Evolutionary conservation across 2,113 vertebrate genomes (phyloP).

Genomic region (Thunnus maccoyii): DNA sequence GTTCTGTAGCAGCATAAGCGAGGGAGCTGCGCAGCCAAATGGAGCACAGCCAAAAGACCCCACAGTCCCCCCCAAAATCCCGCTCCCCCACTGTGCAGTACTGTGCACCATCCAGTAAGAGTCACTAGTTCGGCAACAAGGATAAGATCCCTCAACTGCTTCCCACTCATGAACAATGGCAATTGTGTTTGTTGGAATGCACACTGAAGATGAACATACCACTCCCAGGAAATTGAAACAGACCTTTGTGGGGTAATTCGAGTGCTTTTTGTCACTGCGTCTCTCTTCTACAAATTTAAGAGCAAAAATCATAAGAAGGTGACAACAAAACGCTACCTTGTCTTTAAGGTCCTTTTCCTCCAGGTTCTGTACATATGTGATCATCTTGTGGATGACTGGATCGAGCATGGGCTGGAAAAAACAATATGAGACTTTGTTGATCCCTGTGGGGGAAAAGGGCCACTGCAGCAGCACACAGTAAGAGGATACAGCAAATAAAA

Average conservation of each 20-base stretch:
- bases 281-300: background rate
- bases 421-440: constrained; percentile 24
- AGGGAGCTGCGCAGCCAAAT: too few relatives aligned
- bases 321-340: constrained; percentile 85
- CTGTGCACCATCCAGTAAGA: too few relatives aligned
- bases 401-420: constrained; percentile 95
- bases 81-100: too few relatives aligned
- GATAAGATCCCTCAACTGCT: background rate
- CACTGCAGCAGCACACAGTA: constrained; percentile 28
- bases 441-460: background rate
- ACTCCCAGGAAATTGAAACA: background rate
- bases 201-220: background rate
- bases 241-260: background rate
- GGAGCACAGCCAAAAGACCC: too few relatives aligned
- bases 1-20: too few relatives aligned
- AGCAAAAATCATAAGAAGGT: background rate
- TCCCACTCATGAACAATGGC: background rate
- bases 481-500: constrained; percentile 29
- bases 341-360: constrained; percentile 99
- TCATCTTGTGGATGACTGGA: constrained; percentile 98
- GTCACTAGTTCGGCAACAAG: background rate
- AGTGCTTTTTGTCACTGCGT: too few relatives aligned
- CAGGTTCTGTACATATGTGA: constrained; percentile 96
- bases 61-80: too few relatives aligned
- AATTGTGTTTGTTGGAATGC: too few relatives aligned